A percentile compares a stretch with the other conserved stretches of the same genome.
phyloP scores from a whole-genome alignment of 1,140 invertebrate genomes.

The Drosophila quadrilineata region DNA sequence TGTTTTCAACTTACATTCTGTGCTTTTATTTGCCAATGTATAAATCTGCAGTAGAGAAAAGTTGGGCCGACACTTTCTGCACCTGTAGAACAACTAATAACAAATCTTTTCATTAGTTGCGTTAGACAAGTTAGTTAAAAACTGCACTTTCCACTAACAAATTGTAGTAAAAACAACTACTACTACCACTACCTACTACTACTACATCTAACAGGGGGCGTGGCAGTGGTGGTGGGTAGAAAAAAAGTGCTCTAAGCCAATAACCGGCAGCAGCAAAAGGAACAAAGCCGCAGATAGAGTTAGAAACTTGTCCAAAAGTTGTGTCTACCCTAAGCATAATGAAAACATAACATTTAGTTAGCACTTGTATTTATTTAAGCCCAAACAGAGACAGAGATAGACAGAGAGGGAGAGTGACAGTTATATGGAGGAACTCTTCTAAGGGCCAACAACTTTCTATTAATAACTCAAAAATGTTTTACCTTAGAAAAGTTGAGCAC shows the following conservation, averaged over 20 bases:
- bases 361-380: conserved; percentile 67
- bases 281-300: conserved; percentile 11
- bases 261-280: conserved; percentile 31
- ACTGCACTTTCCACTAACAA: conserved; percentile 70
- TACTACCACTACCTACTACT: not conserved
- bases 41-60: conserved; percentile 58
- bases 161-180: conserved; percentile 35
- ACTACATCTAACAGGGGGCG: conserved; percentile 4
- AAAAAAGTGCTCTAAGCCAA: conserved; percentile 61
- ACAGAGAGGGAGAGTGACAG: not conserved
- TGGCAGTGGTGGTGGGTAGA: not conserved
- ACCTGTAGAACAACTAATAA: conserved; percentile 70
- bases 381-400: not conserved
- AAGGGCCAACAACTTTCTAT: conserved; percentile 59
- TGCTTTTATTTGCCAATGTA: conserved; percentile 31
- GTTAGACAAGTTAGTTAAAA: conserved; percentile 78
- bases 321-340: conserved; percentile 61
- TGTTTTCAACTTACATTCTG: conserved; percentile 6
- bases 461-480: conserved; percentile 78
- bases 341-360: conserved; percentile 79
- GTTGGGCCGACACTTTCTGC: conserved; percentile 51
- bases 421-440: not conserved
- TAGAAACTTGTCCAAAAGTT: conserved; percentile 35
- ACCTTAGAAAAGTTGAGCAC: conserved; percentile 57
- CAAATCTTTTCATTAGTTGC: conserved; percentile 79